Base-by-base conservation (phyloP, 2,113 vertebrate genomes). In the Budorcas taxicolor region DNA sequence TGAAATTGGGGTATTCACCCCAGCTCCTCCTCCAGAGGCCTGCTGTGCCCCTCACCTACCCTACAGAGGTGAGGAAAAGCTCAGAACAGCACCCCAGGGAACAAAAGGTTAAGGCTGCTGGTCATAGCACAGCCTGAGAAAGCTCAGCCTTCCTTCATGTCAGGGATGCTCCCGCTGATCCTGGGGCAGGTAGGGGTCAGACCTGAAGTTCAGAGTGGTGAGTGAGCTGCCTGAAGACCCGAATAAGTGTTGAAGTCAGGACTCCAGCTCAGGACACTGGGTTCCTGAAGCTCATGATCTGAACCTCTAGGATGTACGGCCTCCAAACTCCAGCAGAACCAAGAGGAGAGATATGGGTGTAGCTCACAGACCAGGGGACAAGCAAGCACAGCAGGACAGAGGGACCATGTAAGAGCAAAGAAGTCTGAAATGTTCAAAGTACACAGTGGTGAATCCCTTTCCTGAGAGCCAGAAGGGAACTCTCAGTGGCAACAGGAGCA, bases 401-500 rank as follows among this genome's bases (percentile, higher is more conserved):
- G 23, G 43, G 33, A 50, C 19, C 52, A 0, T 0, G 0, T 55
- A 50, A 27, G n/a, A 15, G 13, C 47, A 80, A 19, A 87, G 62
- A 67, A n/a, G 74, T 62, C n/a, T 0, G 9, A 43, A 90, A 90
- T 23, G 29, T 25, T 57, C 82, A 19, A 23, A 57, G 31, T 2
- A 8, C 12, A 40, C 25, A 57, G 9, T 3, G 12, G 45, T 6
- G 15, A 33, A 31, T 62, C 45, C 31, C 31, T 25, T 33, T 64
- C 45, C 19, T 21, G n/a, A 5, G 17, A 57, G 57, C 14, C 67
- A 2, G 62, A 10, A 4, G 57, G 25, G 71, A 10, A 1, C 3
- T 5, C 17, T 0, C 5, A 52, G 31, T 0, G 0, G 14, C 27
- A 19, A 4, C 3, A 1, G 2, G 16, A 76, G 17, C 6, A 6